Conservation (phyloP, 1,140 invertebrate species). For the Zaprionus gabonicus region DNA sequence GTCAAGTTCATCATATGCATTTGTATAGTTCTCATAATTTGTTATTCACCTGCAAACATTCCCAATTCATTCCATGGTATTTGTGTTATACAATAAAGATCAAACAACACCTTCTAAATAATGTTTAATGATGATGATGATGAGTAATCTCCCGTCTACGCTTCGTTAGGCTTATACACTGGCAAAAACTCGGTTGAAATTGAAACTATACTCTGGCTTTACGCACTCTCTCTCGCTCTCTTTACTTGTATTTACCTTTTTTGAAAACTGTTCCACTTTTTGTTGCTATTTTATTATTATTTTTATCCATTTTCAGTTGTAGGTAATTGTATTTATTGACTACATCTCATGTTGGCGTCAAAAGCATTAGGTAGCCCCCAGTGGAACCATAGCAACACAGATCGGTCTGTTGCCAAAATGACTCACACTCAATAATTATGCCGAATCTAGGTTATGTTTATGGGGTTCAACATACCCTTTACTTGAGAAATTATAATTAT, state of each 20-base stretch:
- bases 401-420: conserved; percentile 9
- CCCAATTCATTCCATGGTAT: conserved; percentile 8
- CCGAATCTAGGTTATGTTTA: not conserved
- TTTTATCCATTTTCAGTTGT: not conserved
- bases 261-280: not conserved
- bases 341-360: conserved; percentile 1
- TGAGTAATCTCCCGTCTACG: conserved; percentile 8
- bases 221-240: not conserved
- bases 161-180: not conserved
- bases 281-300: not conserved
- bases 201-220: not conserved
- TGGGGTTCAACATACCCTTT: not conserved
- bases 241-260: not conserved
- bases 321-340: not conserved
- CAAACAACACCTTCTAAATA: conserved; percentile 8
- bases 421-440: not conserved
- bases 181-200: not conserved
- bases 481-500: not conserved
- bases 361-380: not conserved
- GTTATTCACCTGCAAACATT: not conserved
- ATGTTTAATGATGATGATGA: not conserved
- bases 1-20: conserved; percentile 25
- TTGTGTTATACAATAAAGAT: conserved; percentile 24
- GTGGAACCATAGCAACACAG: not conserved
- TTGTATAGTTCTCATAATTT: conserved; percentile 39